Evolutionary conservation across 1,140 invertebrate genomes (phyloP).

Genomic region (Drosophila ironensis): DNA sequence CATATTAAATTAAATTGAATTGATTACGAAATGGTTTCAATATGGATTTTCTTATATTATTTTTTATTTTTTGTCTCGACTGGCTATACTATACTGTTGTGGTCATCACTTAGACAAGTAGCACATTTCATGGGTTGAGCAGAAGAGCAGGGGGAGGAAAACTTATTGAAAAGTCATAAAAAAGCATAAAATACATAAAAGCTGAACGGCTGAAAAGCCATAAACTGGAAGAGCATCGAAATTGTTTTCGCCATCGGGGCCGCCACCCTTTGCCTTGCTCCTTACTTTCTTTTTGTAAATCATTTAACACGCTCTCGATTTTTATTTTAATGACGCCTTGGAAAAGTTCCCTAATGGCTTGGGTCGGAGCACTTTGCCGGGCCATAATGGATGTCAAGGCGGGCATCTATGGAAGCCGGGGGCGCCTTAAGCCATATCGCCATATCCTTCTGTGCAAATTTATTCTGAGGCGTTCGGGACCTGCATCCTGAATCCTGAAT

Average conservation of each 20-base stretch:
- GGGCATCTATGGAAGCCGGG: neutral
- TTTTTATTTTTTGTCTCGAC: no score
- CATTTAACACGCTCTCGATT: constrained; percentile 75
- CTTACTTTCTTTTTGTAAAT: constrained; percentile 55
- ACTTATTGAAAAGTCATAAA: constrained; percentile 71
- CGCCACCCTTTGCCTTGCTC: neutral
- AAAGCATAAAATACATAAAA: constrained; percentile 44
- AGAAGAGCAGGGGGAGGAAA: constrained; percentile 17
- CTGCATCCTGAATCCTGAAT: neutral
- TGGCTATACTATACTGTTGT: no score
- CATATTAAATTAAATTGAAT: no score
- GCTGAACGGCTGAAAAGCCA: constrained; percentile 12
- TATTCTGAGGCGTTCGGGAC: constrained; percentile 41
- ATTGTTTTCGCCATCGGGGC: constrained; percentile 41
- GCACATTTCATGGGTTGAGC: no score
- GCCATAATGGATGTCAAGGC: neutral
- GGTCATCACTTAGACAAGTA: no score
- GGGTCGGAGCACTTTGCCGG: constrained; percentile 10
- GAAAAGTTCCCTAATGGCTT: constrained; percentile 61
- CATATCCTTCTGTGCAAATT: constrained; percentile 23
- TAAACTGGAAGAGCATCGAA: constrained; percentile 44
- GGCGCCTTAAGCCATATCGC: neutral
- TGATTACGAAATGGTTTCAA: no score
- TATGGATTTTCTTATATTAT: no score
- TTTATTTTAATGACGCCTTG: constrained; percentile 71